Base-by-base conservation (phyloP, 1,140 invertebrate species). In the Brachionus sp. region DNA sequence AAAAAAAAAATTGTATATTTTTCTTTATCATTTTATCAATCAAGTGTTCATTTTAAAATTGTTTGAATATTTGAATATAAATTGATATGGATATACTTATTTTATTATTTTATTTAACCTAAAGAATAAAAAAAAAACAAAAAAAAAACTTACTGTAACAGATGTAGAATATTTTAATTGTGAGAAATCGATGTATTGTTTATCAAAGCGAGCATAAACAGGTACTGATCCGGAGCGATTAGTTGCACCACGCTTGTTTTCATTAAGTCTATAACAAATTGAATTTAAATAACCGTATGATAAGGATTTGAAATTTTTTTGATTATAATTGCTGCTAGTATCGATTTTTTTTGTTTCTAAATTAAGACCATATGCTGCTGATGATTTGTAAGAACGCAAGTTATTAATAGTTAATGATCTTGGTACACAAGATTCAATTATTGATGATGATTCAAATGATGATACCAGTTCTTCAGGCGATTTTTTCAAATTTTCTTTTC, bases 211-310 rank as follows among this genome's bases (percentile, higher is more conserved):
- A 57, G 50, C 16, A 19, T 39, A 70, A 39, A 70, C 66, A 70
- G 66, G 66, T 70, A 70, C 66, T 70, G 66, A 70, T 70, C 66
- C 37, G 16, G 35, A 70, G 13, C 66, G 66, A 70, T 70, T 37
- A 70, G 29, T 70, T 39, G 33, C 16, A 70, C 66, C 37, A 39
- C 33, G 35, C 16, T 37, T 37, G 33, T 70, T 37, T 37, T 70
- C 37, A 39, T 70, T 70, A 70, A 70, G 37, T 70, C 37, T 70
- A 70, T 70, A 9, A 16, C 66, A 39, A 70, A 70, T 70, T 70
- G 37, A 39, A 70, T 70, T 70, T 39, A 70, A 70, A 70, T 70
- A 70, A 70, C 66, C 66, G 37, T 70, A 70, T 70, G 66, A 70
- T 37, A 70, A 39, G 33, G 66, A 70, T 70, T 70, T 70, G 35